Base-by-base conservation (phyloP, 1,140 invertebrate genomes). In the Leptopilina clavipes region DNA sequence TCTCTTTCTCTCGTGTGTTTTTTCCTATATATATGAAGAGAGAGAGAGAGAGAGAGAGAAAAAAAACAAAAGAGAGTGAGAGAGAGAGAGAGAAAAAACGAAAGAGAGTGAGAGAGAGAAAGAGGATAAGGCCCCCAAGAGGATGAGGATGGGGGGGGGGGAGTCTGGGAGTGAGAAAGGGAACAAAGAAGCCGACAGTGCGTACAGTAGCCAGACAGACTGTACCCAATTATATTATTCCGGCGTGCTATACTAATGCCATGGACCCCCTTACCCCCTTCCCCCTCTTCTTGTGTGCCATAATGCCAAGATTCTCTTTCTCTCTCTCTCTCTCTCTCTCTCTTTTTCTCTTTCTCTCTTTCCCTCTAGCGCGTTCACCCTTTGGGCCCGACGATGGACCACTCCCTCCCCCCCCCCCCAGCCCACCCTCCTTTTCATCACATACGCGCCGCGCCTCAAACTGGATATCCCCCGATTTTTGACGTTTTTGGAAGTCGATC, bases 171-270 rank as follows among this genome's bases (percentile, higher is more conserved):
- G 17, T 17, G 48, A 52, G 79, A 75, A 73, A 78, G 75, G 72
- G 72, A 71, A 75, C 73, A 81, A 88, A 88, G 85, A 79, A 85
- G 84, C 86, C 86, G 86, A 84, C 86, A 84, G 79, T 85, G 79
- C 82, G 81, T 84, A 88, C 88, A 82, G 88, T 89, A 89, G 88
- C 87, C 82, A 77, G 81, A 77, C 82, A 85, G 86, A 89, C 86
- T 90, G 84, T 88, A 88, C 85, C 88, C 86, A 90, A 90, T 90
- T 90, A 90, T 86, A 90, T 90, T 90, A 90, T 86, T 88, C 84
- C 81, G 81, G 78, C 85, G 88, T 89, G 88, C 87, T 89, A 89
- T 88, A 89, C 86, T 88, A 86, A 86, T 85, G 81, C 82, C 77
- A 70, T 76, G 75, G 73, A 44, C 76, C 80, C 37, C 25, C 37